Evolutionary conservation across 2,113 vertebrate genomes (phyloP).

Genomic region (Brachyistius frenatus): DNA sequence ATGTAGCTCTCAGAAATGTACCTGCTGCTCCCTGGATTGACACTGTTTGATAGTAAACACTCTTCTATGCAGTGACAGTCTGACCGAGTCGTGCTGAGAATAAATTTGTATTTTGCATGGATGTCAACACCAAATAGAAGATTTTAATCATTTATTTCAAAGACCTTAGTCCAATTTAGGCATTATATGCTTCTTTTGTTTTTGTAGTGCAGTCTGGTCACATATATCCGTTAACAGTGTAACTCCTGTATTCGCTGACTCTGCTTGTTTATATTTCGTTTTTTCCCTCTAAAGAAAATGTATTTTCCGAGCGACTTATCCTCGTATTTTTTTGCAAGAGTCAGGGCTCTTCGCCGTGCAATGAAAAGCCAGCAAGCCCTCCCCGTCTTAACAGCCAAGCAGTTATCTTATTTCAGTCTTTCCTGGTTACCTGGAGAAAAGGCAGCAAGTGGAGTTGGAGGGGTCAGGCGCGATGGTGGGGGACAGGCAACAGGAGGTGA

Average conservation of each 20-base stretch:
- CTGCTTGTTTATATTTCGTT: neutral
- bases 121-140: neutral
- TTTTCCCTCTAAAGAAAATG: neutral
- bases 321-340: neutral
- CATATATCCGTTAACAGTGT: conserved; percentile 9
- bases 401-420: neutral
- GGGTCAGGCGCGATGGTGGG: conserved; percentile 58
- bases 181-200: neutral
- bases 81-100: conserved; percentile 4
- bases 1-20: conserved; percentile 28
- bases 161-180: neutral
- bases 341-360: neutral
- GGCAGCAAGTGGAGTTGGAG: conserved; percentile 75
- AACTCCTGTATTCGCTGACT: conserved; percentile 17
- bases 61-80: conserved; percentile 16
- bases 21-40: conserved; percentile 17
- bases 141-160: neutral
- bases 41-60: conserved; percentile 18
- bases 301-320: neutral
- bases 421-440: conserved; percentile 78
- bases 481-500: conserved; percentile 82
- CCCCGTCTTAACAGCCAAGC: neutral
- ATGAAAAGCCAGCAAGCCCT: neutral
- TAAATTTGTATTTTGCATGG: conserved; percentile 13
- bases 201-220: conserved; percentile 8